Conservation (phyloP, 2,888 invertebrate species). For the Aleiodes alternator region DNA sequence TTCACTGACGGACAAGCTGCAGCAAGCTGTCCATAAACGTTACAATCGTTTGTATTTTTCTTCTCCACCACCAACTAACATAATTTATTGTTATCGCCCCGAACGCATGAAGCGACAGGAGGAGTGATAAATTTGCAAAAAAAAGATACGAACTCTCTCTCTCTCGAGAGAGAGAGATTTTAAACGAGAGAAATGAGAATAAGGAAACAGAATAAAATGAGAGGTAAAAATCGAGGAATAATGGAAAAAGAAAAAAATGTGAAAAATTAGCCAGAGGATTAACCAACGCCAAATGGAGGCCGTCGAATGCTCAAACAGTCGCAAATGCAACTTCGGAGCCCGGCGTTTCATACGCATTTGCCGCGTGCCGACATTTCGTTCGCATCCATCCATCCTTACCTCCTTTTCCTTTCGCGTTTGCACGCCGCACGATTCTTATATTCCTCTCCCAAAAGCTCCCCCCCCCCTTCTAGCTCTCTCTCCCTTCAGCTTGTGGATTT, state of each 20-base stretch:
- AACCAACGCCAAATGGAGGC: constrained; percentile 33
- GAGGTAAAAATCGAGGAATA: constrained; percentile 19
- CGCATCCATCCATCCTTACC: constrained; percentile 56
- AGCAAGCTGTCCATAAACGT: constrained; percentile 19
- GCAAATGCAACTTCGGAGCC: constrained; percentile 31
- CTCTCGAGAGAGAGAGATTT: neutral
- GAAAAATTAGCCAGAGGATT: constrained; percentile 28
- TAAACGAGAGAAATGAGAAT: neutral
- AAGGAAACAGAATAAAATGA: constrained; percentile 20
- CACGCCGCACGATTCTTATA: constrained; percentile 24
- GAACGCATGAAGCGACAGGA: constrained; percentile 6
- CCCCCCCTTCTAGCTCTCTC: constrained; percentile 12
- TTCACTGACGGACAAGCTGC: no score
- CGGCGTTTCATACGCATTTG: constrained; percentile 42
- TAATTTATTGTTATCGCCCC: constrained; percentile 35
- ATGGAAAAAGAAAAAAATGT: neutral
- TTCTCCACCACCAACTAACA: neutral
- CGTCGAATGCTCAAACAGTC: constrained; percentile 11
- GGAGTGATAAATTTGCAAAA: constrained; percentile 35
- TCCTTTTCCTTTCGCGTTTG: constrained; percentile 34
- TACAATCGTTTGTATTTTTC: constrained; percentile 17
- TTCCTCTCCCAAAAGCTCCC: constrained; percentile 4
- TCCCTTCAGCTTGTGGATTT: constrained; percentile 31
- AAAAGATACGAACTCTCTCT: constrained; percentile 1
- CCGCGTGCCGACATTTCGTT: constrained; percentile 47